Conservation (phyloP, 2,113 vertebrate species). For the Oncorhynchus mykiss region DNA sequence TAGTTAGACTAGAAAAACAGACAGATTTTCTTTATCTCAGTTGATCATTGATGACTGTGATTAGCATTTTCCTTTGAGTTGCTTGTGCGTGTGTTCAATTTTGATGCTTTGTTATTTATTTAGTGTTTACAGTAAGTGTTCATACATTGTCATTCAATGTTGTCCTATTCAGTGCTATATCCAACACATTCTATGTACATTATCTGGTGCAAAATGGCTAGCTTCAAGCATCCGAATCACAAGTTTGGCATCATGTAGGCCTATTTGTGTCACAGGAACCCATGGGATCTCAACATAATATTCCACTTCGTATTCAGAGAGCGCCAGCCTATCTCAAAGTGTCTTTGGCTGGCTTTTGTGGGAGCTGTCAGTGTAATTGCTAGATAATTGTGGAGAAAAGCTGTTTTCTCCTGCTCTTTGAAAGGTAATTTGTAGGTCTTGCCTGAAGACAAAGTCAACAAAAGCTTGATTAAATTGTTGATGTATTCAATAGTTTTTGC, state of each 20-base stretch:
- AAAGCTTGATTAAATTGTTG: conserved; percentile 12
- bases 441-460: conserved; percentile 6
- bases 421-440: conserved; percentile 8
- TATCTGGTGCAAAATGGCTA: background rate
- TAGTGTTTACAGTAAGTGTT: no score
- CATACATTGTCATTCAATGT: no score
- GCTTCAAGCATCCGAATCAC: background rate
- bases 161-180: background rate
- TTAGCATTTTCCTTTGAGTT: background rate
- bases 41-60: background rate
- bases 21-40: background rate
- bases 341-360: conserved; percentile 8
- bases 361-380: conserved; percentile 15
- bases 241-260: background rate
- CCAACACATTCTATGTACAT: background rate
- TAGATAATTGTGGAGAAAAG: conserved; percentile 10
- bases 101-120: no score
- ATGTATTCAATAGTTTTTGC: background rate
- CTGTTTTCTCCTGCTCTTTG: conserved; percentile 4
- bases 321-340: background rate
- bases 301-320: conserved; percentile 2
- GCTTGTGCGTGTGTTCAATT: no score
- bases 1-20: background rate
- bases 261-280: background rate
- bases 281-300: background rate